These are phyloP conservation scores for Tipula vernalis DNA, from an alignment of 2,888 invertebrate species.

Conservation along the genomic window DNA sequence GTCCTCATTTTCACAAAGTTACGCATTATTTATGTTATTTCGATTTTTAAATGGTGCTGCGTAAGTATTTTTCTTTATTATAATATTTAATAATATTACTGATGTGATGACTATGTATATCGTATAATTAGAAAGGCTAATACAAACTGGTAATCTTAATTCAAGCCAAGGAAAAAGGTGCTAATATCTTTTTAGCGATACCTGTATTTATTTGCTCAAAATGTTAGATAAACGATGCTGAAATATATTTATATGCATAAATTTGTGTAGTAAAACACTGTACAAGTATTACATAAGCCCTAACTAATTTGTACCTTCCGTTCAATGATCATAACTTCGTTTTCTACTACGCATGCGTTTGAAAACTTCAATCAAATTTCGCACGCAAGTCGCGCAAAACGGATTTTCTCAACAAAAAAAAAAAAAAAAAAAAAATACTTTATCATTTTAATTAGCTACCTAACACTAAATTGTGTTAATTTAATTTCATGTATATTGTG, in stretches of 20 bases:
- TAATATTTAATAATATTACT: background rate
- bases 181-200: background rate
- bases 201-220: background rate
- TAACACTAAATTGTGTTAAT: background rate
- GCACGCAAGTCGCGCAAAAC: background rate
- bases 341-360: background rate
- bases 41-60: slow-evolving; percentile 88
- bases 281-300: background rate
- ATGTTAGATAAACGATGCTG: background rate
- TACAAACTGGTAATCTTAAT: background rate
- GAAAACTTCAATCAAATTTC: background rate
- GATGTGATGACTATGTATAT: background rate
- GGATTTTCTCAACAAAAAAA: background rate
- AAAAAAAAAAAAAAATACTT: background rate
- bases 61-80: slow-evolving; percentile 45
- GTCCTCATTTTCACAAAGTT: slow-evolving; percentile 81
- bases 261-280: background rate
- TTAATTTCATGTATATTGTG: background rate
- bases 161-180: background rate
- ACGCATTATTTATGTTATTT: slow-evolving; percentile 78
- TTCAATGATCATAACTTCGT: background rate
- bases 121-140: background rate
- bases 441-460: background rate
- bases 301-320: background rate
- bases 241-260: background rate